A percentile compares a stretch with the other conserved stretches of the same genome.
Conservation (phyloP, 1,140 invertebrate species). For the Zaprionus davidi region DNA sequence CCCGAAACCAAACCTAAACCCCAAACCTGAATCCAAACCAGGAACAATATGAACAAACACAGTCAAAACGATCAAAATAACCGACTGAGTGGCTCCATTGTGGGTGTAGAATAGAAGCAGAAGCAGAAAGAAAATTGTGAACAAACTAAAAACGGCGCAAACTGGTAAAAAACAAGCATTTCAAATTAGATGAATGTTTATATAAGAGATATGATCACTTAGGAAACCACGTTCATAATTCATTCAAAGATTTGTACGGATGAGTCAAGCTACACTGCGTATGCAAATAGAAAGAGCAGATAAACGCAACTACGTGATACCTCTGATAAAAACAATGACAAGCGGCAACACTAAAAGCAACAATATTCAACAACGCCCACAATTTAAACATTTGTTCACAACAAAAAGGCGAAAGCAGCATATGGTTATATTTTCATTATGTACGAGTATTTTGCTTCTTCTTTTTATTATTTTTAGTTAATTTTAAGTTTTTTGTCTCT, state of each 20-base stretch:
- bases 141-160: slow-evolving; percentile 3
- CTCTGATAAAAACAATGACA: slow-evolving; percentile 65
- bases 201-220: neutral
- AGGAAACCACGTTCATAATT: slow-evolving; percentile 2
- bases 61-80: slow-evolving; percentile 34
- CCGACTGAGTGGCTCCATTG: slow-evolving; percentile 27
- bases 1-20: slow-evolving; percentile 32
- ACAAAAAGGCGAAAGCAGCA: slow-evolving; percentile 66
- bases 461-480: slow-evolving; percentile 14
- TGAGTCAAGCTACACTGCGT: slow-evolving; percentile 51
- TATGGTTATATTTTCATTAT: slow-evolving; percentile 28
- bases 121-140: slow-evolving; percentile 6
- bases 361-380: slow-evolving; percentile 67
- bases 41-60: slow-evolving; percentile 68
- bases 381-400: slow-evolving; percentile 66
- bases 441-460: slow-evolving; percentile 27
- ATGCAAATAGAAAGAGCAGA: slow-evolving; percentile 70
- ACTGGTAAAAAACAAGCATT: neutral
- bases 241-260: slow-evolving; percentile 45
- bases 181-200: neutral
- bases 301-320: slow-evolving; percentile 74
- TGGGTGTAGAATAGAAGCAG: slow-evolving; percentile 56
- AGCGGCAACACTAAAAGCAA: slow-evolving; percentile 33
- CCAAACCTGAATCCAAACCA: slow-evolving; percentile 28
- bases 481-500: slow-evolving; percentile 23